Conservation (phyloP, 2,797 vertebrate genomes). For the Synanceia verrucosa region DNA sequence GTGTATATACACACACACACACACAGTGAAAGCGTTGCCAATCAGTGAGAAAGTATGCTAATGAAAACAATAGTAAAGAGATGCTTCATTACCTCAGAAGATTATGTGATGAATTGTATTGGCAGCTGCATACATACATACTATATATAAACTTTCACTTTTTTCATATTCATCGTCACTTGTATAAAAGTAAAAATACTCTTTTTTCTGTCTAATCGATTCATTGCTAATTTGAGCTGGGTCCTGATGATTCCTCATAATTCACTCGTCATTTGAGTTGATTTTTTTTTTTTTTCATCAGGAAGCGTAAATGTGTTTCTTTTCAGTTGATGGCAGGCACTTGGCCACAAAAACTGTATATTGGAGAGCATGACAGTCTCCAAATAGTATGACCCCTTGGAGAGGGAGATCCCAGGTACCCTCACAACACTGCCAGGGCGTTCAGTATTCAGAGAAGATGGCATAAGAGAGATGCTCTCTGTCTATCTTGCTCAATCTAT, state of each 20-base stretch:
- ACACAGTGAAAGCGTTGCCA: slow-evolving; percentile 15
- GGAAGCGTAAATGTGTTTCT: slow-evolving; percentile 40
- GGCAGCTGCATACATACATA: slow-evolving; percentile 14
- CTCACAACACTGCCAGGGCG: slow-evolving; percentile 48
- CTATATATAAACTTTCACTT: slow-evolving; percentile 13
- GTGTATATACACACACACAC: background rate
- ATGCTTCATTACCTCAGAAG: slow-evolving; percentile 59
- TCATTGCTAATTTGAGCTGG: slow-evolving; percentile 29
- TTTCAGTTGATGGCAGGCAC: slow-evolving; percentile 35
- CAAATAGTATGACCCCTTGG: slow-evolving; percentile 46
- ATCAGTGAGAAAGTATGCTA: slow-evolving; percentile 34
- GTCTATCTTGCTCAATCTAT: slow-evolving; percentile 29
- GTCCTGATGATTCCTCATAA: slow-evolving; percentile 27
- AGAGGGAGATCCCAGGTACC: slow-evolving; percentile 60
- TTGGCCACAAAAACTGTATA: slow-evolving; percentile 44
- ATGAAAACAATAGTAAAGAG: slow-evolving; percentile 56
- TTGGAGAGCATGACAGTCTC: slow-evolving; percentile 40
- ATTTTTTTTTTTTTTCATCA: no score
- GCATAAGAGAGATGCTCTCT: slow-evolving; percentile 9
- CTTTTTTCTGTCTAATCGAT: slow-evolving; percentile 17
- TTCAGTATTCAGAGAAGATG: slow-evolving; percentile 33
- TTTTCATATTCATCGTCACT: background rate
- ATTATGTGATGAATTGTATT: slow-evolving; percentile 44
- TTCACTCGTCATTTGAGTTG: background rate
- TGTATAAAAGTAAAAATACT: slow-evolving; percentile 18